These are phyloP conservation scores for Desoria tigrina DNA, from an alignment of 2,888 invertebrate genomes.

Conservation along the genomic window DNA sequence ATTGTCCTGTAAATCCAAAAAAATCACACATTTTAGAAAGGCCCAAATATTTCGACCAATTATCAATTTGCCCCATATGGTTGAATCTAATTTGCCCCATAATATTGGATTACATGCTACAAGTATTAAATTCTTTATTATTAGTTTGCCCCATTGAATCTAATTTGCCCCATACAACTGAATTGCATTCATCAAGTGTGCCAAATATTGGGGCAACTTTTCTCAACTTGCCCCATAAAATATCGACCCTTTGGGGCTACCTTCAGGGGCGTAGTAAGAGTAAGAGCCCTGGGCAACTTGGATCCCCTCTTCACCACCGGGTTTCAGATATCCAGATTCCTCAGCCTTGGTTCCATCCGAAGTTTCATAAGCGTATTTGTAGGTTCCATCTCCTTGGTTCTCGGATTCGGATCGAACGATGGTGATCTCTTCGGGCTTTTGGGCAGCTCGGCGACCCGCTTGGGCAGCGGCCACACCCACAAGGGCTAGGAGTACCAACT, in stretches of 20 bases:
- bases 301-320: constrained; percentile 44
- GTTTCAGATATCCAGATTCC: constrained; percentile 42
- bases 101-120: too few species aligned
- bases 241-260: too few species aligned
- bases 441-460: constrained; percentile 26
- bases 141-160: too few species aligned
- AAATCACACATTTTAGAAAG: too few species aligned
- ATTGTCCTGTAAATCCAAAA: constrained; percentile 25
- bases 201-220: too few species aligned
- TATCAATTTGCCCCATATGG: too few species aligned
- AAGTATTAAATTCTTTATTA: too few species aligned
- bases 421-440: constrained; percentile 28
- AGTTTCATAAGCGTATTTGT: constrained; percentile 37
- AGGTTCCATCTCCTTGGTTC: constrained; percentile 39
- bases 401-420: constrained; percentile 39
- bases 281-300: constrained; percentile 46
- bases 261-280: constrained; percentile 32
- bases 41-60: too few species aligned
- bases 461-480: constrained; percentile 38
- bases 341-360: constrained; percentile 40
- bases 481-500: constrained; percentile 33
- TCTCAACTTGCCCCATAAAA: too few species aligned
- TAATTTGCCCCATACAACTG: too few species aligned
- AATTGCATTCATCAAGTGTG: too few species aligned
- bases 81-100: too few species aligned